Base-by-base conservation (phyloP, 2,888 invertebrate genomes). In the Spodoptera littoralis region DNA sequence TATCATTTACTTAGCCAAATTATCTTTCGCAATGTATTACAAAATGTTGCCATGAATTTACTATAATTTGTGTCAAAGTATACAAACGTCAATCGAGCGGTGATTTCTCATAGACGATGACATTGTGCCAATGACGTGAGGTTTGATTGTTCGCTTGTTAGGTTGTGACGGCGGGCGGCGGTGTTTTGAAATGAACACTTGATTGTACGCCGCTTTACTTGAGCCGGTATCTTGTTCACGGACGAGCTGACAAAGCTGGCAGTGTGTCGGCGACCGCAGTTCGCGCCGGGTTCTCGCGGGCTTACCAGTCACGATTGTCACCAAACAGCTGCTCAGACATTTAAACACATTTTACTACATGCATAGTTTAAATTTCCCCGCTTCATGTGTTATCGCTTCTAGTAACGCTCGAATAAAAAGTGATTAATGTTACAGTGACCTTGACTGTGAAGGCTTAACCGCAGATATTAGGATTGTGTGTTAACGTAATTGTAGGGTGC, bases 201-300 rank as follows among this genome's bases (percentile, higher is more conserved):
- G 86, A 88, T 88, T 85, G 83, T 84, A 84, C 81, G 79, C 79
- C 81, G 82, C 76, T 85, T 84, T 84, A 86, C 85, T 84, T 85
- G 79, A 87, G 79, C 68, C 78, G 80, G 81, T 87, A 86, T 86
- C 85, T 85, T 83, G 84, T 83, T 86, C 85, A 86, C 88, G 81
- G 81, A 76, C 84, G 84, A 75, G 77, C 82, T 85, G 82, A 80
- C 83, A 76, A 71, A 70, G 80, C 82, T 86, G 88, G 84, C 92
- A 94, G 93, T 94, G 78, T 80, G 82, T 82, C 81, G 88, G 90
- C 90, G 90, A 88, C 87, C 90, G 85, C 83, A 88, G 90, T 74
- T 79, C 88, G 89, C 86, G 89, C 64, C 86, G 90, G 90, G 82
- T 86, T 85, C 83, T 84, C 83, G 75, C 76, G 67, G 70, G 75